Percentiles rank a stretch among this genome's conserved stretches.
These are phyloP conservation scores for Megaceryle maxima DNA, from an alignment of 2,113 vertebrate genomes.

Conservation along the genomic window DNA sequence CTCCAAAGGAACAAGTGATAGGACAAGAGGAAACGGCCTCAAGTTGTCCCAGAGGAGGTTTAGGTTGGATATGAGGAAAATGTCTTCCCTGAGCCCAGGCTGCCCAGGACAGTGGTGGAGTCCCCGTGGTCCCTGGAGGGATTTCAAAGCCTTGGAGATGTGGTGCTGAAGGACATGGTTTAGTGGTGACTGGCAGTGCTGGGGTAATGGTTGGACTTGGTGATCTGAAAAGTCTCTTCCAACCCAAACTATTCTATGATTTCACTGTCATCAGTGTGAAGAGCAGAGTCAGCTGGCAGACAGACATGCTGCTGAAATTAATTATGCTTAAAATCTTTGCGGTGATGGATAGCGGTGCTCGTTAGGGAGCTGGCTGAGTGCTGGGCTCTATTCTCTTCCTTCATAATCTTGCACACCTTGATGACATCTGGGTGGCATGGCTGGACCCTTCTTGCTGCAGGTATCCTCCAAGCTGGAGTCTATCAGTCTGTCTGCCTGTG, in stretches of 20 bases:
- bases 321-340: background rate
- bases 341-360: background rate
- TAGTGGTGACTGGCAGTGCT: no score
- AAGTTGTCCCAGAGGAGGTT: no score
- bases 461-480: background rate
- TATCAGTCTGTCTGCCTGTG: background rate
- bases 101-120: no score
- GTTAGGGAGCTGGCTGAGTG: rapidly evolving
- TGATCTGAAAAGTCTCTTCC: no score
- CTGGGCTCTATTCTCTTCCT: background rate
- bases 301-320: background rate
- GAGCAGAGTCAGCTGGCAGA: background rate
- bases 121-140: no score
- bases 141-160: no score
- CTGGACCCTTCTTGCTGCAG: background rate
- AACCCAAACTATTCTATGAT: background rate
- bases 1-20: no score
- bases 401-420: background rate
- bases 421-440: background rate
- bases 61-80: no score
- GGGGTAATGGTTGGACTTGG: no score
- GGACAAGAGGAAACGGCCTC: no score
- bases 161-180: no score
- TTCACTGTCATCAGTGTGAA: background rate
- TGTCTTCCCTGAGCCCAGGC: no score